phyloP scores from a whole-genome alignment of 2,797 vertebrate genomes.

The Agapornis canus region DNA sequence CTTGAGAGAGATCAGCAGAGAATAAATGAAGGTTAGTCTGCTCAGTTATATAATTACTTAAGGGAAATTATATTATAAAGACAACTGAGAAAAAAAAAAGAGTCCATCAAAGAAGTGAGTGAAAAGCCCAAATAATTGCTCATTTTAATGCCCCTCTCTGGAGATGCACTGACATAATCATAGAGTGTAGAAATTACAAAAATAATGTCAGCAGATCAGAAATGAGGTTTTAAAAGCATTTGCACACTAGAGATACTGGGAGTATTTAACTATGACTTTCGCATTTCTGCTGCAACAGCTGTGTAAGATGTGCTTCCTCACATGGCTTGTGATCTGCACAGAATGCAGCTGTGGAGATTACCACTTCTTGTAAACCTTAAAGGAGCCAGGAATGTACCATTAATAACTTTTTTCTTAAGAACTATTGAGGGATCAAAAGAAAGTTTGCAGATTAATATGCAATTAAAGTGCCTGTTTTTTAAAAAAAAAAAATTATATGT shows the following conservation, averaged over 20 bases:
- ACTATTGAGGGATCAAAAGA: background rate
- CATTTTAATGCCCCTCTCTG: background rate
- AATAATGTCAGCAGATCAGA: background rate
- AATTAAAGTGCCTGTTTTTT: background rate
- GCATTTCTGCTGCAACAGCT: background rate
- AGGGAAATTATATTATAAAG: constrained; percentile 38
- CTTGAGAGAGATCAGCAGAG: constrained; percentile 48
- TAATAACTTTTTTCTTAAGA: background rate
- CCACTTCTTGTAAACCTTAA: background rate
- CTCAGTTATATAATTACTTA: constrained; percentile 67
- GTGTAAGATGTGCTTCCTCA: background rate
- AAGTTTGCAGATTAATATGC: background rate
- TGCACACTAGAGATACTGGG: background rate
- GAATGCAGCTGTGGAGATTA: background rate
- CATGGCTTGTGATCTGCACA: background rate
- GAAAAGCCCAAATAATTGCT: background rate
- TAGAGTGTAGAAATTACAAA: background rate
- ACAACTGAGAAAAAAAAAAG: constrained; percentile 27
- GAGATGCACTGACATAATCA: background rate
- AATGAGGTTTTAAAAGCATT: background rate
- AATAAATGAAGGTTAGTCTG: constrained; percentile 43
- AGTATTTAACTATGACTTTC: background rate
- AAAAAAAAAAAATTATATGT: background rate
- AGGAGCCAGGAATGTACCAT: background rate
- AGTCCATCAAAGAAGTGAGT: background rate